Base-by-base conservation (phyloP, 1,140 invertebrate genomes). In the Coelopa frigida region DNA sequence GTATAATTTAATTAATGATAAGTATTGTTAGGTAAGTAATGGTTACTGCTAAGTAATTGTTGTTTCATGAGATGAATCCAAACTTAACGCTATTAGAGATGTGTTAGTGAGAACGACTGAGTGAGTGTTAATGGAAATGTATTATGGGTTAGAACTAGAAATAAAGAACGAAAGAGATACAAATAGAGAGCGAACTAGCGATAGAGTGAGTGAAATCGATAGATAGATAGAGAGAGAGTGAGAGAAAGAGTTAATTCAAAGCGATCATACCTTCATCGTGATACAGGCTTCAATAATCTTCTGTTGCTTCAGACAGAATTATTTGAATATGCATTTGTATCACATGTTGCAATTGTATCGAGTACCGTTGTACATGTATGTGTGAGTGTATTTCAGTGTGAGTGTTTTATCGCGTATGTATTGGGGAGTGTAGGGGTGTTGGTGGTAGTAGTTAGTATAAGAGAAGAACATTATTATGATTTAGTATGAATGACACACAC, bases 241-340 rank as follows among this genome's bases (percentile, higher is more conserved):
- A 29, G 14, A 29, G 27, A 29, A 8, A 29, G 27, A 29, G 27
- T n/a, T n/a, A n/a, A n/a, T n/a, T n/a, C n/a, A 29, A 14, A 29
- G 27, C 8, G 14, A 33, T 72, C 84, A 83, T 84, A 89, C 86
- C 85, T 89, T 88, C 68, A 89, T 81, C 68, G 85, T 84, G 77
- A 87, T 85, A 83, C 85, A 88, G 78, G 86, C 84, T 80, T 88
- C 85, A 78, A 85, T 81, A 80, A 89, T 84, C 85, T 87, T 87
- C 85, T 87, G 83, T 77, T 75, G 70, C 66, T 67, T 56, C 63
- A 66, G 60, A 63, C 47, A 42, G 53, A 53, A 48, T 62, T 61
- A 40, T 50, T 50, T 43, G 46, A 50, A 45, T n/a, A 29, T 14
- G 27, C 27, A 29, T n/a, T 41, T 44, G 52, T 50, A 51, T 53